A percentile compares a stretch with the other conserved stretches of the same genome.
phyloP scores from a whole-genome alignment of 1,140 invertebrate genomes.

The Nomia melanderi region DNA sequence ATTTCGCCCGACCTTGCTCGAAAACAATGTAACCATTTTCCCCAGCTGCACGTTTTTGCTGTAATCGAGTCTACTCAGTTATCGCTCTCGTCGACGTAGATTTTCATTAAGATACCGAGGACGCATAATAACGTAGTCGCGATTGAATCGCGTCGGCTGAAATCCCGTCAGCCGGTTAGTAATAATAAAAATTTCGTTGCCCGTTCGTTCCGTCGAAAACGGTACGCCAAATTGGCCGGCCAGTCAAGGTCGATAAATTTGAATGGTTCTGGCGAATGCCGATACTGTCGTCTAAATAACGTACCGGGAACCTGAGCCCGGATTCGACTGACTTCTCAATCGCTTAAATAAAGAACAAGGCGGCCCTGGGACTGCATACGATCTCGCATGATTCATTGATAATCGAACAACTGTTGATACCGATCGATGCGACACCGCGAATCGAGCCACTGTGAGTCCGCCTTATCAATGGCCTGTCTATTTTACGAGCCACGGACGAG shows the following conservation, averaged over 20 bases:
- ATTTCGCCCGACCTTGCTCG: no score
- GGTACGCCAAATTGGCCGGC: neutral
- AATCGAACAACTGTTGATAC: slow-evolving; percentile 60
- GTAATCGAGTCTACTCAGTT: neutral
- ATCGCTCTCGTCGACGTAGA: neutral
- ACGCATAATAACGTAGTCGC: neutral
- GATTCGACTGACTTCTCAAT: neutral
- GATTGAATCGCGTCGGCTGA: neutral
- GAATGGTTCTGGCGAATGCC: neutral
- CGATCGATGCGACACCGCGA: neutral
- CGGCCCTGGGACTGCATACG: neutral
- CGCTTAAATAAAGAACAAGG: neutral
- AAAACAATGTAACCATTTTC: no score
- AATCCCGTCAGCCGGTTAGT: neutral
- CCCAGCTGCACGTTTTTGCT: neutral
- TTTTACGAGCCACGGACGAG: no score
- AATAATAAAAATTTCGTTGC: neutral
- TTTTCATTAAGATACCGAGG: neutral
- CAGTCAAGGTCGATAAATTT: slow-evolving; percentile 5
- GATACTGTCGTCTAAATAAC: neutral
- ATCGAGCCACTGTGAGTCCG: no score
- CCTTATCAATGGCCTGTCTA: no score
- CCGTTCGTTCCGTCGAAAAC: neutral
- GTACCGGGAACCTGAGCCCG: neutral
- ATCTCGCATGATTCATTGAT: slow-evolving; percentile 32